A percentile compares a stretch with the other conserved stretches of the same genome.
phyloP scores from a whole-genome alignment of 2,113 vertebrate species.

The Cyanistes caeruleus region DNA sequence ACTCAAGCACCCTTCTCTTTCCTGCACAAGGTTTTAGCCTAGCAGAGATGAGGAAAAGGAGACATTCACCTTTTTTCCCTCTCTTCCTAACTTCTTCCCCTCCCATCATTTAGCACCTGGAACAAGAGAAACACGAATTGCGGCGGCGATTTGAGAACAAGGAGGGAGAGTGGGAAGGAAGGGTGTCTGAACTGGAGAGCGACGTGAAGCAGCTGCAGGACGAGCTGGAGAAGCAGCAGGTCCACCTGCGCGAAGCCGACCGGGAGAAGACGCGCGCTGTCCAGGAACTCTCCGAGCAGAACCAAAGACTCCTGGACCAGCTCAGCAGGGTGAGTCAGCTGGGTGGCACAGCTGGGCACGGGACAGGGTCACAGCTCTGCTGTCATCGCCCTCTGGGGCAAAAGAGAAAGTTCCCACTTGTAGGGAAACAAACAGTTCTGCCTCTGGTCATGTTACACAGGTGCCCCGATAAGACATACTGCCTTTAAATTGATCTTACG shows the following conservation, averaged over 20 bases:
- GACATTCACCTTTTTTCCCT: neutral
- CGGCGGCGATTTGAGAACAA: constrained; percentile 89
- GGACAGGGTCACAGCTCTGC: neutral
- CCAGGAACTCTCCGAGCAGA: constrained; percentile 94
- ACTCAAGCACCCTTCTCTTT: neutral
- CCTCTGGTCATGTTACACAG: neutral
- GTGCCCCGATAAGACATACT: neutral
- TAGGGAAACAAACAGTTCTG: neutral
- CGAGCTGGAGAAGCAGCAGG: constrained; percentile 91
- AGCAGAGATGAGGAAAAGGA: neutral
- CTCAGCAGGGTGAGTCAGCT: constrained; percentile 89
- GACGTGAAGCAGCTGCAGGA: constrained; percentile 93
- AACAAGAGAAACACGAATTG: constrained; percentile 96
- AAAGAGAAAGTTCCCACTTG: neutral
- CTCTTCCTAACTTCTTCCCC: neutral
- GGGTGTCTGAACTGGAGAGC: constrained; percentile 93
- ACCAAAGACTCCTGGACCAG: constrained; percentile 95
- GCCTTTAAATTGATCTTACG: neutral
- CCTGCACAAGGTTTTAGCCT: neutral
- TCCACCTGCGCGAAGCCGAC: constrained; percentile 89
- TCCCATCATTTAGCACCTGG: constrained; percentile 82
- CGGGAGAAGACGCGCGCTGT: constrained; percentile 88
- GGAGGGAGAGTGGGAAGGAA: constrained; percentile 97
- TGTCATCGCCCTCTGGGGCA: neutral
- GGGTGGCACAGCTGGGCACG: accelerated